Evolutionary conservation across 2,113 vertebrate species (phyloP).

Genomic region (Ctenomys sociabilis): DNA sequence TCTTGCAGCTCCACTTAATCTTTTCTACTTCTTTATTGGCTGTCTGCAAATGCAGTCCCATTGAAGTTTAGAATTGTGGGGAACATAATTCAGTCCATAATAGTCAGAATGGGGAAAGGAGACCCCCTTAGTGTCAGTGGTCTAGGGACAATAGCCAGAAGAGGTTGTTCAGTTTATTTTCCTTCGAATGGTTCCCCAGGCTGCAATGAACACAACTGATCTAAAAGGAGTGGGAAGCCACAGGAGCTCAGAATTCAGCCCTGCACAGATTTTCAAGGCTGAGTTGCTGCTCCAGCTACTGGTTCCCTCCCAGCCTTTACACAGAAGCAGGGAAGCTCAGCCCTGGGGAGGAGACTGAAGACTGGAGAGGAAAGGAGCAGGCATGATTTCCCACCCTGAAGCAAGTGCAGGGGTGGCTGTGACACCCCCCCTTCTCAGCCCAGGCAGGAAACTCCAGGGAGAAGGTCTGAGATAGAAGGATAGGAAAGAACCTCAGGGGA

Average conservation of each 20-base stretch:
- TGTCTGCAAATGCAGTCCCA: not conserved
- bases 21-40: not conserved
- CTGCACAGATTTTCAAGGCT: not conserved
- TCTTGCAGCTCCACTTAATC: not conserved
- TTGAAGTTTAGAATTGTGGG: not conserved
- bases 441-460: not conserved
- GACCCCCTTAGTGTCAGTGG: not conserved
- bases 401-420: not conserved
- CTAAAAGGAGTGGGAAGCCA: not conserved
- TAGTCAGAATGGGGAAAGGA: not conserved
- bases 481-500: not conserved
- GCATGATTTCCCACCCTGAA: not conserved
- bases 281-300: not conserved
- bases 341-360: not conserved
- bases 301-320: not conserved
- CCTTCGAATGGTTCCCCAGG: not conserved
- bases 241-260: not conserved
- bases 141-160: not conserved
- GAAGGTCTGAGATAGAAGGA: not conserved
- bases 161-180: not conserved
- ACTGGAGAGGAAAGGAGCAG: not conserved
- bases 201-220: not conserved
- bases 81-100: not conserved
- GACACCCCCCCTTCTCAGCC: no score
- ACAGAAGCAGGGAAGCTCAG: not conserved